Conservation (phyloP, 2,113 vertebrate species). For the Oriolus oriolus region DNA sequence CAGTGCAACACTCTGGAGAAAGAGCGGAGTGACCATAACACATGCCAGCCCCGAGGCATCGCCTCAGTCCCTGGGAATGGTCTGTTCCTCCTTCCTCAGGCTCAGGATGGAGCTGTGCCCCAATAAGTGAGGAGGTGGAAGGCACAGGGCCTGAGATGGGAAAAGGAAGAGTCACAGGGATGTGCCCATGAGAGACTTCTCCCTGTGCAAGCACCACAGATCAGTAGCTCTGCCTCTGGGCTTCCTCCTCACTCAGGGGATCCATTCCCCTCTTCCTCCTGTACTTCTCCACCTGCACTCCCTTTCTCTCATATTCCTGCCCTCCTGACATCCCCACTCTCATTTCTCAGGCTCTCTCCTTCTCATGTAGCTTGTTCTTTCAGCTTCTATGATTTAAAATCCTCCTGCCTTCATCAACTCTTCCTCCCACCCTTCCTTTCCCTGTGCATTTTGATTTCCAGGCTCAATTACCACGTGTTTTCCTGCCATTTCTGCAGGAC, state of each 20-base stretch:
- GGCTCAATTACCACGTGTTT: not conserved
- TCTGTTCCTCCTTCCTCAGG: not conserved
- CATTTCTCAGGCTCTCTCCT: not conserved
- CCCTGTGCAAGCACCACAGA: not conserved
- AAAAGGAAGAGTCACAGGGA: not conserved
- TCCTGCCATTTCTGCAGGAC: not conserved
- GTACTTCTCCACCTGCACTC: not conserved
- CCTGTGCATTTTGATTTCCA: not conserved
- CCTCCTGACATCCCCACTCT: not conserved
- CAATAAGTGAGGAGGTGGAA: accelerated
- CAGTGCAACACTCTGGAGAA: not conserved
- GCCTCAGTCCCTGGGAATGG: not conserved
- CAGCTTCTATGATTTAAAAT: not conserved
- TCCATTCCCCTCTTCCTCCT: not conserved
- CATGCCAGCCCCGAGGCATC: not conserved
- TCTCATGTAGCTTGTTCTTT: not conserved
- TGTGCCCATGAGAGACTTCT: not conserved
- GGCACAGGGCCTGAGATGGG: not conserved
- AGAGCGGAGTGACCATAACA: not conserved
- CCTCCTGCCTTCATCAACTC: not conserved
- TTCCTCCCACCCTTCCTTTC: not conserved
- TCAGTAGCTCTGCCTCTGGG: not conserved
- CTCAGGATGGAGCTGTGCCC: not conserved
- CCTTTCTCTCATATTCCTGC: not conserved
- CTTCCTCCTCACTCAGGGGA: not conserved